Base-by-base conservation (phyloP, 2,888 invertebrate species). In the Tipula helvola region DNA sequence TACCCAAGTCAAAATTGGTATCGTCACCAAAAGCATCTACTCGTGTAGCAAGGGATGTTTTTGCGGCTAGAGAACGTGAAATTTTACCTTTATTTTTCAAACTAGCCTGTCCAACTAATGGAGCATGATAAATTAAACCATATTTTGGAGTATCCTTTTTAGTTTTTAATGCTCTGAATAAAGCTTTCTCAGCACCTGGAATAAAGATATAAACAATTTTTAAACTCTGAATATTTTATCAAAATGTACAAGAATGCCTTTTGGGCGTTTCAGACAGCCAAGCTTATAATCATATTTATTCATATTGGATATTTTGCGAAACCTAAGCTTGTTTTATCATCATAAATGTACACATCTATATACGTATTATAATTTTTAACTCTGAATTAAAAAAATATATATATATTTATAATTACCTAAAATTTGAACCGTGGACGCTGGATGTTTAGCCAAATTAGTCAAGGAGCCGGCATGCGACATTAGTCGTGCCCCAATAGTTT, bases 101-200 rank as follows among this genome's bases (percentile, higher is more conserved):
- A 90, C 96, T 96, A 0, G 96, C 94, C 90, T 98, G 97, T 0
- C 98, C 97, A 7, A 99, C 96, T 18, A 99, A 91, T 89, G 97
- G 96, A 0, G 99, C 96, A 90, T 99, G 99, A 91, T 99, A 99
- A 88, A 99, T 98, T 83, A 99, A 93, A 92, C 99, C 99, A 91
- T 99, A 99, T 90, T 99, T 99, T 0, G 99, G 99, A 0, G 99
- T 99, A 90, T 99, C 98, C 90, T 98, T 97, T 90, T 98, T 98
- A 0, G 98, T 97, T 92, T 99, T 99, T 18, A 99, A 92, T 0
- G 99, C 99, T 88, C 99, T 93, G 92, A 99, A 99, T 12, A 99
- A 92, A 0, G 99, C 99, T 90, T 99, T 99, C 90, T 99, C 99
- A 0, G 99, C 99, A 88, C 99, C 99, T 88, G 42, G 44, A 28